Evolutionary conservation across 2,888 invertebrate genomes (phyloP).

Genomic region (Amphimallon solstitiale): DNA sequence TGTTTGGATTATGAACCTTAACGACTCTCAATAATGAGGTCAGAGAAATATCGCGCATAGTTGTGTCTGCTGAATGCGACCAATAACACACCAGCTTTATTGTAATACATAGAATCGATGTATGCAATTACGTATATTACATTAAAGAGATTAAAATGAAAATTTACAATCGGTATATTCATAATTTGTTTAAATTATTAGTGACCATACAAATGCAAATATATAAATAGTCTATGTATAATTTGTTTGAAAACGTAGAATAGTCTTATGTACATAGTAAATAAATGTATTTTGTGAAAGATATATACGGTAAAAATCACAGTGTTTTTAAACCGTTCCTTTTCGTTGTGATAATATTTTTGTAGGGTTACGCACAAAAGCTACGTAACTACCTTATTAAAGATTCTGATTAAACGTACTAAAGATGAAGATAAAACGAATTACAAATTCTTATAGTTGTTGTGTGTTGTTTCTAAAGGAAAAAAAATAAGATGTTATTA

Average conservation of each 20-base stretch:
- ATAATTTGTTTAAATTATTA: too few relatives aligned
- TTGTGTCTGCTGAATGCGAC: too few relatives aligned
- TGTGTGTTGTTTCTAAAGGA: slow-evolving; percentile 1
- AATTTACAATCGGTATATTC: too few relatives aligned
- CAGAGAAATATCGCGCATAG: too few relatives aligned
- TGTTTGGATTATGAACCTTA: too few relatives aligned
- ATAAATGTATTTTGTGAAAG: slow-evolving; percentile 26
- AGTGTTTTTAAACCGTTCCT: slow-evolving; percentile 18
- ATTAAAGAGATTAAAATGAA: too few relatives aligned
- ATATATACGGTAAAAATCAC: slow-evolving; percentile 3
- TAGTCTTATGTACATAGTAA: neutral
- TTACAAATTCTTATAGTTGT: slow-evolving; percentile 10
- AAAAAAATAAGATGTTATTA: slow-evolving; percentile 1
- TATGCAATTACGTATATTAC: too few relatives aligned
- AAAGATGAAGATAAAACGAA: slow-evolving; percentile 7
- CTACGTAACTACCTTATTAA: slow-evolving; percentile 47
- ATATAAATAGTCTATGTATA: neutral
- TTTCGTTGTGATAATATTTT: slow-evolving; percentile 30
- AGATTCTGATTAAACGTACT: slow-evolving; percentile 26
- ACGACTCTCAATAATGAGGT: too few relatives aligned
- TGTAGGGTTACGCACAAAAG: slow-evolving; percentile 44
- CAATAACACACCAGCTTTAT: too few relatives aligned
- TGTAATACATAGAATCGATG: too few relatives aligned
- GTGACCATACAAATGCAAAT: too few relatives aligned
- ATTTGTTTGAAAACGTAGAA: neutral